Evolutionary conservation across 64 coral and sea anemone species (phyloP).

Genomic region (Pocillopora verrucosa): DNA sequence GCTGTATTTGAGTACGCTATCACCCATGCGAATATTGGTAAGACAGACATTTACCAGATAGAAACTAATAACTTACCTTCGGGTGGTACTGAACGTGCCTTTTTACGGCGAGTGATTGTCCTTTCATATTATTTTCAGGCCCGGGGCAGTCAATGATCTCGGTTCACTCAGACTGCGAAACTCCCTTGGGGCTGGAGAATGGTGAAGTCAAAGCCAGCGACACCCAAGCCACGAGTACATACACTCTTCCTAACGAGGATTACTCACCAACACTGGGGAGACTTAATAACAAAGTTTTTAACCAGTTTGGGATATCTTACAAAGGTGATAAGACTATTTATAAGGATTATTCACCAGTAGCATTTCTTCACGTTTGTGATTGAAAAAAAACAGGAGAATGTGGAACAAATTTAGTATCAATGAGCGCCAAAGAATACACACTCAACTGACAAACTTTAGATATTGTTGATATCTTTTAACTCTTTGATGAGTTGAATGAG

Average conservation of each 20-base stretch:
- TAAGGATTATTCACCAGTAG: too few relatives aligned
- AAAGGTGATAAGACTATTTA: constrained; percentile 46
- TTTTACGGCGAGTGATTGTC: too few relatives aligned
- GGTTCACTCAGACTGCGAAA: constrained; percentile 75
- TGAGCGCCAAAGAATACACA: too few relatives aligned
- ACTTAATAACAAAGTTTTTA: constrained; percentile 67
- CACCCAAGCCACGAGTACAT: constrained; percentile 68
- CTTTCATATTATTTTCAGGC: constrained; percentile 37
- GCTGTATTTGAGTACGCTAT: constrained; percentile 77
- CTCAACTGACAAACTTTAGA: too few relatives aligned
- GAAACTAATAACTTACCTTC: too few relatives aligned
- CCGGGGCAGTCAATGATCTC: constrained; percentile 67
- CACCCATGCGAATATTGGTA: constrained; percentile 90
- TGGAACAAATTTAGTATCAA: too few relatives aligned
- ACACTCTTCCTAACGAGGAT: constrained; percentile 62
- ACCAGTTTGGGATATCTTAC: constrained; percentile 47
- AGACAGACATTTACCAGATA: neutral
- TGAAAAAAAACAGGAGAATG: neutral
- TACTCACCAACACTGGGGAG: constrained; percentile 78
- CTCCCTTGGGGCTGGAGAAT: constrained; percentile 76
- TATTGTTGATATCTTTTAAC: too few relatives aligned
- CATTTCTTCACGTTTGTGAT: neutral
- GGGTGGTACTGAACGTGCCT: neutral
- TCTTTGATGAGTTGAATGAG: too few relatives aligned
- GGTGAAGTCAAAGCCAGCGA: constrained; percentile 73